Base-by-base conservation (phyloP, 2,113 vertebrate species). In the Oncorhynchus masou region DNA sequence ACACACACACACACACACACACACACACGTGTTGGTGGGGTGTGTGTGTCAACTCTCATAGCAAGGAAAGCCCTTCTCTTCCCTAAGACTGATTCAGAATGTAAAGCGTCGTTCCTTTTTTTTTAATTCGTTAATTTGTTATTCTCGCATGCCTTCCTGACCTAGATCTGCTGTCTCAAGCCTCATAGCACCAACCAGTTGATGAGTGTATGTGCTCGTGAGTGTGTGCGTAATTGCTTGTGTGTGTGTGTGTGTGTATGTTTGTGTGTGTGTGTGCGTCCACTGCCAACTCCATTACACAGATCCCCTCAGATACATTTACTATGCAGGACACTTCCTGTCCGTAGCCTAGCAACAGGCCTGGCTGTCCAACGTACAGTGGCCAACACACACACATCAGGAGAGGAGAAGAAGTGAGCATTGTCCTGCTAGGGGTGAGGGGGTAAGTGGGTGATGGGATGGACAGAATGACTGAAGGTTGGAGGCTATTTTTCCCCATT, bases 291-390 rank as follows among this genome's bases (percentile, higher is more conserved):
- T 89, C 80, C 87, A 82, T 86, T 84, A 87, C 75, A 86, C 82
- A 86, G 70, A 25, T 57, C 60, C 71, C 24, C 59, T 68, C 71
- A 74, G 83, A 87, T 85, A 85, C 83, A 82, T 86, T 89, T 85
- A 85, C 85, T 85, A 88, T 88, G 86, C 86, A 88, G 88, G 89
- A 89, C 88, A 89, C 85, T 92, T 92, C 84, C 88, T 88, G 81
- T 81, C 59, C 4, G 91, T 90, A 88, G 78, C 88, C 85, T 88
- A 89, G 91, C 91, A 92, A 91, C 89, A 81, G 85, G 78, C 84
- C 79, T 75, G 76, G 81, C 75, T 72, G 77, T 70, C 68, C 78
- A 24, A 60, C 72, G 74, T 78, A 85, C 81, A 88, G 80, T 84
- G 77, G 81, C 48, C 70, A 80, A 45, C 59, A 24, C n/a, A 62